Evolutionary conservation across 2,888 invertebrate genomes (phyloP).

Genomic region (Agelastica alni): DNA sequence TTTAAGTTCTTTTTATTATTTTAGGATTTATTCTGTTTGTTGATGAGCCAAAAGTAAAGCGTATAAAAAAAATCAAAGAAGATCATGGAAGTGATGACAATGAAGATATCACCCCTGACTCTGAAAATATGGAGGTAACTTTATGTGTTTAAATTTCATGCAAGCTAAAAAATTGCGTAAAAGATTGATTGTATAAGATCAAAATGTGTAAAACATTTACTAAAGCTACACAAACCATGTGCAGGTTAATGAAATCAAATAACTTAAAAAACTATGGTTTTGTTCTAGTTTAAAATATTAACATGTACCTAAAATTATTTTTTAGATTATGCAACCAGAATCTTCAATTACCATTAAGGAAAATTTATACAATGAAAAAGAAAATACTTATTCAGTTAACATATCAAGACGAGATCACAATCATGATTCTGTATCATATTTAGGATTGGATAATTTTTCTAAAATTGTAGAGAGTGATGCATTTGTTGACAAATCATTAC

Average conservation of each 20-base stretch:
- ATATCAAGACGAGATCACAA: conserved; percentile 3
- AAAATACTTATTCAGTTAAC: conserved; percentile 6
- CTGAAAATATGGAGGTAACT: conserved; percentile 14
- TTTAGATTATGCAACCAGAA: conserved; percentile 11
- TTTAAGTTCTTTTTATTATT: background rate
- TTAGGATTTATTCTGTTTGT: conserved; percentile 8
- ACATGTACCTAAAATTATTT: background rate
- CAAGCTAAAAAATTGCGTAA: too few relatives aligned
- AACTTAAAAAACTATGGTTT: too few relatives aligned
- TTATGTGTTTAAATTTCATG: background rate
- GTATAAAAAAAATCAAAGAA: conserved; percentile 12
- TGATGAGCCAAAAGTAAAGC: conserved; percentile 10
- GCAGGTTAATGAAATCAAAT: too few relatives aligned
- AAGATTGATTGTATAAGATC: too few relatives aligned
- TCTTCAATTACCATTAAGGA: conserved; percentile 11
- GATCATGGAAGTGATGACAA: conserved; percentile 4
- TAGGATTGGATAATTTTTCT: conserved; percentile 15
- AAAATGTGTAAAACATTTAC: too few relatives aligned
- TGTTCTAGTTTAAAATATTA: background rate
- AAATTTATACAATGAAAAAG: conserved; percentile 5
- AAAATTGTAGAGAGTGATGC: conserved; percentile 8
- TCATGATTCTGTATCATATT: background rate
- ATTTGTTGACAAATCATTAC: conserved; percentile 13
- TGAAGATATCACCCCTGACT: conserved; percentile 6
- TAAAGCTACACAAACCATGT: too few relatives aligned